These are phyloP conservation scores for Theocolax elegans DNA, from an alignment of 1,140 invertebrate genomes.

Conservation along the genomic window DNA sequence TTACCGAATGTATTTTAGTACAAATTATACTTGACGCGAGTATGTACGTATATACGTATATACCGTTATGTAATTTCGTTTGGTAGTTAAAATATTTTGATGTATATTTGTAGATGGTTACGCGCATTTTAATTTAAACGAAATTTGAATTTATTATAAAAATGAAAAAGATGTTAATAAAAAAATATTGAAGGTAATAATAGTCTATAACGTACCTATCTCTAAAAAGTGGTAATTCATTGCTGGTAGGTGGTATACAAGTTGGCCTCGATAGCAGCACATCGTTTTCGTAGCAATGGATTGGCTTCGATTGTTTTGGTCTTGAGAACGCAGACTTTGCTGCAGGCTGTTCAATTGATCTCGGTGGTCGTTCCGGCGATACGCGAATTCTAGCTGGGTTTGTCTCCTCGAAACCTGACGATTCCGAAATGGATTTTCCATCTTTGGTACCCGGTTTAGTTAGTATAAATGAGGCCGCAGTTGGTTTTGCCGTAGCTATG, in stretches of 20 bases:
- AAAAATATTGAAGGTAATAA: too few relatives aligned
- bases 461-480: neutral
- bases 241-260: neutral
- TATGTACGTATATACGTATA: too few relatives aligned
- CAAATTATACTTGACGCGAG: too few relatives aligned
- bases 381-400: neutral
- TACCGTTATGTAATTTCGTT: too few relatives aligned
- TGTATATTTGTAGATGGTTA: too few relatives aligned
- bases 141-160: too few relatives aligned
- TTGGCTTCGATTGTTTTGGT: conserved; percentile 17
- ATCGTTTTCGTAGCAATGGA: conserved; percentile 21
- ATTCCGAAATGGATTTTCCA: neutral
- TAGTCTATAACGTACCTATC: conserved; percentile 21
- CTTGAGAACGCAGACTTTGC: conserved; percentile 35
- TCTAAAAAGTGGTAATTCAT: conserved; percentile 23
- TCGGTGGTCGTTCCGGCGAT: conserved; percentile 15
- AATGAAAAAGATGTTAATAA: too few relatives aligned
- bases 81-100: too few relatives aligned
- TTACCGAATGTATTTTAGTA: too few relatives aligned
- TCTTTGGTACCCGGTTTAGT: too few relatives aligned
- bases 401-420: neutral
- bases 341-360: conserved; percentile 29
- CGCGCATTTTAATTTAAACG: too few relatives aligned
- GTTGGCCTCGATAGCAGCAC: conserved; percentile 5
- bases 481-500: neutral